Percentiles rank a stretch among this genome's conserved stretches.
phyloP scores from a whole-genome alignment of 2,797 vertebrate species.

The Acanthurus tractus region DNA sequence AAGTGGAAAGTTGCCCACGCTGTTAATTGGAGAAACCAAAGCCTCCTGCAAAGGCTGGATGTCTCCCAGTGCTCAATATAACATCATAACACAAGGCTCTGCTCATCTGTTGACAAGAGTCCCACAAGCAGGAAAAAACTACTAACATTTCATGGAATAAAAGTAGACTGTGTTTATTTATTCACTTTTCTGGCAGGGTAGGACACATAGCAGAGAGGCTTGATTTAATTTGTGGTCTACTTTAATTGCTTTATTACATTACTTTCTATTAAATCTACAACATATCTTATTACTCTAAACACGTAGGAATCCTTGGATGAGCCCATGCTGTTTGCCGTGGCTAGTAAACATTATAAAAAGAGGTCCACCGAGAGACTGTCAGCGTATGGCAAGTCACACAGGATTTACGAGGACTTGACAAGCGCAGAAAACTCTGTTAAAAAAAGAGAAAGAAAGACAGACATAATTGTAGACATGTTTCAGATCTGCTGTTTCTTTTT shows the following conservation, averaged over 20 bases:
- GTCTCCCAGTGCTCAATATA: constrained; percentile 33
- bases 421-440: constrained; percentile 80
- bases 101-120: constrained; percentile 17
- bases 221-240: constrained; percentile 8
- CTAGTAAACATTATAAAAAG: constrained; percentile 24
- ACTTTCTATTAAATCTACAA: constrained; percentile 21
- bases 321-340: constrained; percentile 6
- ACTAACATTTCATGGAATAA: constrained; percentile 9
- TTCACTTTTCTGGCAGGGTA: constrained; percentile 37
- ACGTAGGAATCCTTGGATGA: constrained; percentile 2
- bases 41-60: constrained; percentile 12
- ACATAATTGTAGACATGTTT: not conserved
- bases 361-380: constrained; percentile 35
- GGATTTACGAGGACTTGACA: constrained; percentile 77
- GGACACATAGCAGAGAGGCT: constrained; percentile 31
- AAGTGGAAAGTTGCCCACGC: constrained; percentile 31
- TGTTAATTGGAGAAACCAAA: constrained; percentile 50
- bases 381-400: not conserved
- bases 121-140: not conserved
- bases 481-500: not conserved
- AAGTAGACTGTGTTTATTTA: constrained; percentile 44
- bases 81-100: constrained; percentile 24
- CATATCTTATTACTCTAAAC: not conserved
- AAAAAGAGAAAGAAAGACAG: constrained; percentile 17
- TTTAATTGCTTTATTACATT: constrained; percentile 22